These are phyloP conservation scores for Bombus soroeensis DNA, from an alignment of 1,140 invertebrate species.

Conservation along the genomic window DNA sequence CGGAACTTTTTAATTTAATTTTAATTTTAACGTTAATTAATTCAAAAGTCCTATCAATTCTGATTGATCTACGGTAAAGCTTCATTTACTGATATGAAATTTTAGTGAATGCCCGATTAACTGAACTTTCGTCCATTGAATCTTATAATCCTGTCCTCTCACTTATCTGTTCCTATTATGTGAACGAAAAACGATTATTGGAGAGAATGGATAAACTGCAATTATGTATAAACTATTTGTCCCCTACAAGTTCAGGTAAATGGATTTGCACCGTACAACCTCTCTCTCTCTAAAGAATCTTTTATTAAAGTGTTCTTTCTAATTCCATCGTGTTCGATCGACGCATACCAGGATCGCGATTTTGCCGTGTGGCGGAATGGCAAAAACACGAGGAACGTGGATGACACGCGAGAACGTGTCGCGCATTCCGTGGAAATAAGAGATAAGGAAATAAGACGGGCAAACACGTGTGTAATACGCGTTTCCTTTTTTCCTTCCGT, in stretches of 20 bases:
- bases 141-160: too few species aligned
- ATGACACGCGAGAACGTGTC: slow-evolving; percentile 12
- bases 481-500: slow-evolving; percentile 53
- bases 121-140: too few species aligned
- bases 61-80: not conserved
- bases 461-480: slow-evolving; percentile 52
- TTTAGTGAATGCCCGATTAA: too few species aligned
- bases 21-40: too few species aligned
- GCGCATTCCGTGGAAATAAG: slow-evolving; percentile 49
- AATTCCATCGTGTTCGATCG: not conserved
- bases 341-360: slow-evolving; percentile 4
- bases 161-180: too few species aligned
- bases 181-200: too few species aligned
- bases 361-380: slow-evolving; percentile 5
- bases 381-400: not conserved
- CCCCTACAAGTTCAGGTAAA: too few species aligned
- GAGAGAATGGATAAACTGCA: too few species aligned
- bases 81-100: too few species aligned
- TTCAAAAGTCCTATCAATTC: not conserved
- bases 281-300: not conserved
- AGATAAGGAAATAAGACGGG: slow-evolving; percentile 47
- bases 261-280: not conserved
- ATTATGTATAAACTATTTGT: too few species aligned
- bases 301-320: not conserved
- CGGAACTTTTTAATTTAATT: too few species aligned